Base-by-base conservation (phyloP, 2,888 invertebrate species). In the Hirtodrosophila confusa region DNA sequence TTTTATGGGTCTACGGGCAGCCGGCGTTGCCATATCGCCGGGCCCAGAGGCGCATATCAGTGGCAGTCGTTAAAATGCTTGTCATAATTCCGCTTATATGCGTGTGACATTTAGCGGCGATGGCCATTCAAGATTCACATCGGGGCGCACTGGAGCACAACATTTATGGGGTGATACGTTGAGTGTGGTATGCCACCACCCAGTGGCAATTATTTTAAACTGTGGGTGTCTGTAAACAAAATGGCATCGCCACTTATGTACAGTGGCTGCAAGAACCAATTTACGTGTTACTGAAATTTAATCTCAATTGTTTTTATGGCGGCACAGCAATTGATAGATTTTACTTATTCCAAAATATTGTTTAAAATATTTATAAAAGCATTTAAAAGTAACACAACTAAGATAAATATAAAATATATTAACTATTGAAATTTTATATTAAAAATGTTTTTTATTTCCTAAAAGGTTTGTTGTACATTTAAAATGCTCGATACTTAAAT, bases 1-100 rank as follows among this genome's bases (percentile, higher is more conserved):
- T 83, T 78, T 88, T 82, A 82, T 88, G 83, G 61, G 60, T 48
- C 69, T 66, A 54, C 61, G 50, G 74, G 60, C 71, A 62, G 77
- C 51, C 57, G 47, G 66, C 54, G 67, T 43, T 80, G 57, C 75
- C 77, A 66, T 71, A 79, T 69, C 77, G 61, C 63, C 33, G 35
- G 17, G 49, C 62, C 17, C 24, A 35, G 48, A 58, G 64, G 65
- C 75, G 66, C 67, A 43, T 58, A 75, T 62, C 75, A 50, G 77
- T 74, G 55, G 80, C 86, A 86, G 88, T 88, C 85, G 88, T 85
- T 85, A 85, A 85, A 88, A 84, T 80, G 82, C 87, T 78, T 85
- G 82, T 88, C 84, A 85, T 85, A 85, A 88, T 85, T 85, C 85
- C 85, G 72, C 85, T 88, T 88, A 84, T 88, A 78, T 75, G 86